These are phyloP conservation scores for Falco cherrug DNA, from an alignment of 2,797 vertebrate species.

Conservation along the genomic window DNA sequence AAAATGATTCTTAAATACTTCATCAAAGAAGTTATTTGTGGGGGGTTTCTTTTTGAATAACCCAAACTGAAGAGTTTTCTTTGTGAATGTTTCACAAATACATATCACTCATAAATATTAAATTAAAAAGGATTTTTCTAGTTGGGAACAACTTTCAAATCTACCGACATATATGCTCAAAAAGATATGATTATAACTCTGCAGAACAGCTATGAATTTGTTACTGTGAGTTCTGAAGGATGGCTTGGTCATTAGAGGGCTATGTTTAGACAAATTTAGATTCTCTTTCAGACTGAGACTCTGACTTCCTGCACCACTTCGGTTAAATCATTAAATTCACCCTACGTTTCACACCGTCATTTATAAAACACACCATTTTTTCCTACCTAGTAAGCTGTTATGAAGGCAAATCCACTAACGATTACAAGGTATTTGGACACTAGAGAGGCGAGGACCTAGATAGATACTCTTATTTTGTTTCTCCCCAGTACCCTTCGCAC, in stretches of 20 bases:
- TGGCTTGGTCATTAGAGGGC: background rate
- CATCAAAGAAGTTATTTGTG: constrained; percentile 66
- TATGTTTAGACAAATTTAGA: background rate
- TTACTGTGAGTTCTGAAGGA: background rate
- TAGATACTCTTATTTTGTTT: background rate
- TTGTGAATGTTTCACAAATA: constrained; percentile 55
- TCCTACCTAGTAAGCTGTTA: background rate
- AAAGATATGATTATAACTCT: background rate
- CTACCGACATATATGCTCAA: background rate
- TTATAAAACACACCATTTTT: background rate
- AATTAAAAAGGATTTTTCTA: constrained; percentile 55
- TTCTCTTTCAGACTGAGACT: background rate
- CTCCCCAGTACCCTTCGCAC: background rate
- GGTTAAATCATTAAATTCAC: constrained; percentile 9
- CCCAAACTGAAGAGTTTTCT: constrained; percentile 27
- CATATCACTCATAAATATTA: constrained; percentile 53
- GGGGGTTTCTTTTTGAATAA: constrained; percentile 42
- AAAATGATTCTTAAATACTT: constrained; percentile 69
- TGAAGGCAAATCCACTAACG: background rate
- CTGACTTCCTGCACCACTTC: background rate
- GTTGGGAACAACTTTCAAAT: constrained; percentile 43
- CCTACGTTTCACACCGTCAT: background rate
- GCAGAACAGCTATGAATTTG: background rate
- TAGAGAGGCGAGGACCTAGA: background rate
- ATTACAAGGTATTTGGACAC: background rate